Conservation (phyloP, 2,113 vertebrate genomes). For the Myiozetetes cayanensis region DNA sequence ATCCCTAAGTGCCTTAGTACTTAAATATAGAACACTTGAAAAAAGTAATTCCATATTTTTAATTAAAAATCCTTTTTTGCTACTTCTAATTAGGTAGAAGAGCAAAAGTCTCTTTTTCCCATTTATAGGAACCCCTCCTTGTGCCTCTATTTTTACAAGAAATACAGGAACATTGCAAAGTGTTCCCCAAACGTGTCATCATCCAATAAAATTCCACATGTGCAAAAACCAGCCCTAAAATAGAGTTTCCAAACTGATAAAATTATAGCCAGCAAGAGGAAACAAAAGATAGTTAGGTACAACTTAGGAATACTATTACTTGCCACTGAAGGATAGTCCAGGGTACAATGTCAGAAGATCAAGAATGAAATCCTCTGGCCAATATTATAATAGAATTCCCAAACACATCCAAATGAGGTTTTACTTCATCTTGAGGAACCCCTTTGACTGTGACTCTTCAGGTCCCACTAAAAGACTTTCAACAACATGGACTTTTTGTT, state of each 20-base stretch:
- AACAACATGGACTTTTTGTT: not conserved
- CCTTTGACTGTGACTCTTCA: not conserved
- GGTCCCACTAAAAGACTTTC: not conserved
- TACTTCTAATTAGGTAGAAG: not conserved
- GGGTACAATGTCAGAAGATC: not conserved
- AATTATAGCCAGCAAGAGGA: not conserved
- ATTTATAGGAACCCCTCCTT: not conserved
- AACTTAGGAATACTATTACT: not conserved
- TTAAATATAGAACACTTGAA: not conserved
- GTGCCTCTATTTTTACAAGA: not conserved
- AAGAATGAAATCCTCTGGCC: not conserved
- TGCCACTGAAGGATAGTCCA: not conserved
- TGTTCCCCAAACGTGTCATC: not conserved
- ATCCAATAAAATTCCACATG: not conserved
- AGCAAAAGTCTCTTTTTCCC: not conserved
- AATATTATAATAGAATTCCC: not conserved
- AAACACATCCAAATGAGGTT: not conserved
- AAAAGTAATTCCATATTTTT: not conserved
- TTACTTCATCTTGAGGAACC: not conserved
- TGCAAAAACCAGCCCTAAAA: slow-evolving; percentile 6
- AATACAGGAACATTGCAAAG: not conserved
- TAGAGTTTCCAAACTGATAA: not conserved
- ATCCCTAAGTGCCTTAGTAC: not conserved
- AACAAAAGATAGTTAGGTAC: not conserved
- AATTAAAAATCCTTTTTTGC: not conserved